These are phyloP conservation scores for Dromiciops gliroides DNA, from an alignment of 2,113 vertebrate species.

Conservation along the genomic window DNA sequence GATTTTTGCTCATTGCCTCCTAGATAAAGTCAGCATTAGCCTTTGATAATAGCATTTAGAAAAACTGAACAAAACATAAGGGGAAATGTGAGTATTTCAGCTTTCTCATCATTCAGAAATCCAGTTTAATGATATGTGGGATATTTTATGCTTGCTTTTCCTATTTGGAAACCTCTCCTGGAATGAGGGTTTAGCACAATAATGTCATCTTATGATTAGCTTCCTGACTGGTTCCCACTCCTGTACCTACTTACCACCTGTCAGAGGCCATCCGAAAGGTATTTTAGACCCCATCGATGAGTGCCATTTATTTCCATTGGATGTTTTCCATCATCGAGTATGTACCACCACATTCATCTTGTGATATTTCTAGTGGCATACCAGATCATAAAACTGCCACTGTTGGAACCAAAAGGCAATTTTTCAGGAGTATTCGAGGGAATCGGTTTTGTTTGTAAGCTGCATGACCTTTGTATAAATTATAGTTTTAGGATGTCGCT, in stretches of 20 bases:
- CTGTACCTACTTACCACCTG: background rate
- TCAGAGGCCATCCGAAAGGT: background rate
- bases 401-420: constrained; percentile 24
- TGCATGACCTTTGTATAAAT: constrained; percentile 21
- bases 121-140: background rate
- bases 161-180: constrained; percentile 1
- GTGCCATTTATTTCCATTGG: background rate
- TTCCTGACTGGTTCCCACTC: constrained; percentile 23
- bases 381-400: background rate
- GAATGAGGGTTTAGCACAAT: constrained; percentile 14
- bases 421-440: background rate
- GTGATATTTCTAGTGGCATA: background rate
- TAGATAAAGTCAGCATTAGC: constrained; percentile 4
- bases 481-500: constrained; percentile 31
- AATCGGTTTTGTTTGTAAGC: constrained; percentile 44
- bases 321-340: background rate
- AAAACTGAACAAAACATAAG: constrained; percentile 19
- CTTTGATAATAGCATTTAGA: constrained; percentile 15
- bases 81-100: constrained; percentile 12
- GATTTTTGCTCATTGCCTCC: constrained; percentile 1
- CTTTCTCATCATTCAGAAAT: constrained; percentile 40
- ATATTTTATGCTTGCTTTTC: background rate
- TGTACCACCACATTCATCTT: background rate
- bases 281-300: background rate
- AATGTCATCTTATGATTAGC: background rate